Base-by-base conservation (phyloP, 2,113 vertebrate genomes). In the Empidonax traillii region DNA sequence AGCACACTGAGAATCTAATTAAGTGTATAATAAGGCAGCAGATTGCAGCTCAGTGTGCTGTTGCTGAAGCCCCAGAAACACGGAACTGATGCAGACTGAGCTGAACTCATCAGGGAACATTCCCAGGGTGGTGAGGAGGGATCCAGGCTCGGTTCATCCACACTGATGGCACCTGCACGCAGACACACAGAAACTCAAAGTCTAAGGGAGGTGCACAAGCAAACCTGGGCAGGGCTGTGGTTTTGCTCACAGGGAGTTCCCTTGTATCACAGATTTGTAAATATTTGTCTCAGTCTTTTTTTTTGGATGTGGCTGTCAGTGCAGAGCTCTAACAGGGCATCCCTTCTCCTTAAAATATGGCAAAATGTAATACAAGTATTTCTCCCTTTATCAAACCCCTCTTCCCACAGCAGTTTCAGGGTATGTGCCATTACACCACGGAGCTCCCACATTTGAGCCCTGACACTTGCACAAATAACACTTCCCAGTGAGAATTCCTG, bases 1-100 rank as follows among this genome's bases (percentile, higher is more conserved):
- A 90, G 80, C 83, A 96, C 88, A 83, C 93, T 92, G 89, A 83
- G 96, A 94, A 59, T 94, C 79, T 90, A 96, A 94, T 96, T 88
- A 94, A 93, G 94, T 93, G 91, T 88, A 85, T 76, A 94, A 96
- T 96, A 92, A 90, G 72, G 47, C 44, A 88, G 89, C 94, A 96
- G 93, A 88, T 90, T 96, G 93, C 71, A 83, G 79, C 89, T 68
- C 93, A 88, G 83, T 76, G 43, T 96, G 91, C 41, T 72, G 43
- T 85, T 87, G 68, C 67, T 93, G 82, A 76, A 88, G 69, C n/a
- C 66, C 56, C 30, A 59, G 66, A 76, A 87, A 59, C 49, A 17
- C 1, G 4, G 30, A 24, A 31, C 30, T 59, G 0, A 3, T 23
- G 53, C 21, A 59, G 79, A 39, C 67, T 16, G 85, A 80, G 63